phyloP scores from a whole-genome alignment of 2,888 invertebrate species.

The Heliconius charithonia region DNA sequence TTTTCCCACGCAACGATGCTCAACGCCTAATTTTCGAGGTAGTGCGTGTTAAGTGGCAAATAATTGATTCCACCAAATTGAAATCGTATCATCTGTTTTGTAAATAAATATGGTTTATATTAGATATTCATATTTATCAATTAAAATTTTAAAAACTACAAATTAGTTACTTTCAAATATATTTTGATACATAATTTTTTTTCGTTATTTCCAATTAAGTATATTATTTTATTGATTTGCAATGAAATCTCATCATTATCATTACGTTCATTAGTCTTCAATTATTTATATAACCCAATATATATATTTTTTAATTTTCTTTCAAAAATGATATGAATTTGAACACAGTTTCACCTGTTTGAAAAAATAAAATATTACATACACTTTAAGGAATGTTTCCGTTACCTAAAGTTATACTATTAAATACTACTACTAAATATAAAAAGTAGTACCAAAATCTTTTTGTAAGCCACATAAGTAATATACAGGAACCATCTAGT shows the following conservation, averaged over 20 bases:
- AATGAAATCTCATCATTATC: constrained; percentile 3
- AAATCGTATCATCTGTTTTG: too few relatives aligned
- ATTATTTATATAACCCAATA: not conserved
- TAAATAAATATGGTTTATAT: too few relatives aligned
- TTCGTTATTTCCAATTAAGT: not conserved
- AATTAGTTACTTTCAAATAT: not conserved
- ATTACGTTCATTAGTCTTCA: not conserved
- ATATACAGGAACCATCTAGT: constrained; percentile 13
- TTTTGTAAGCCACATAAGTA: constrained; percentile 1
- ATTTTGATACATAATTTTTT: not conserved
- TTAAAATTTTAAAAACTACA: too few relatives aligned
- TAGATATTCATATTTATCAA: too few relatives aligned
- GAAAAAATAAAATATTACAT: constrained; percentile 7
- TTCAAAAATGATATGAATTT: constrained; percentile 38
- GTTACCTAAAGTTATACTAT: constrained; percentile 4
- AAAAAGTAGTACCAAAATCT: constrained; percentile 25
- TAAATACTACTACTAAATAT: not conserved
- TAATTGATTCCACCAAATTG: too few relatives aligned
- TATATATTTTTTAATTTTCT: not conserved
- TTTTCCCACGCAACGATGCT: too few relatives aligned
- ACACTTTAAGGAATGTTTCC: constrained; percentile 15
- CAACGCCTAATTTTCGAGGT: too few relatives aligned
- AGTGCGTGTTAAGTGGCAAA: too few relatives aligned
- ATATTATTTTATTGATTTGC: not conserved
- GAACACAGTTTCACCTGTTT: constrained; percentile 32